phyloP scores from a whole-genome alignment of 2,113 vertebrate species.

The Pogonocichla stellata region DNA sequence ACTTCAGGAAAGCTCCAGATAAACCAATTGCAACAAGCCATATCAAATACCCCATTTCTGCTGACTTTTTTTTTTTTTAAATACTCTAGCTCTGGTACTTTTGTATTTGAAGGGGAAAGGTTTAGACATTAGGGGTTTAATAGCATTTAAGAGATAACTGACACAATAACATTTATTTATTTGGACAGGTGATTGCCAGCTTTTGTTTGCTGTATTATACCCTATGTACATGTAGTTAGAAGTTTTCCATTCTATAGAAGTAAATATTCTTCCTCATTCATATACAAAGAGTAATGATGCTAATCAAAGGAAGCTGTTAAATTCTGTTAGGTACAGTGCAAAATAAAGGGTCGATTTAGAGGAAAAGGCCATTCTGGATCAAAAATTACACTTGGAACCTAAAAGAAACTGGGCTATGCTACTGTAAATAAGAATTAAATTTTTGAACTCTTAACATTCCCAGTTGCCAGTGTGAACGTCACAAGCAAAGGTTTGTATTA shows the following conservation, averaged over 20 bases:
- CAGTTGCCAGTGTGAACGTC: neutral
- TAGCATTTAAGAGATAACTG: neutral
- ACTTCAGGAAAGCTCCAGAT: constrained; percentile 65
- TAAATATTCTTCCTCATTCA: neutral
- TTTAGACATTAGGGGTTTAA: neutral
- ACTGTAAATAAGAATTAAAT: neutral
- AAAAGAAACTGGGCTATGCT: neutral
- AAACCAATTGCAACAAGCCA: neutral
- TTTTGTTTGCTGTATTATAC: neutral
- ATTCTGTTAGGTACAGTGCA: neutral
- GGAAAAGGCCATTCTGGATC: neutral
- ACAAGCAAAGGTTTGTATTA: neutral
- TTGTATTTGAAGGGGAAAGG: constrained; percentile 39
- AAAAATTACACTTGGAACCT: neutral
- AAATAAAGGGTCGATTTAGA: neutral
- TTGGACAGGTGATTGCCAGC: neutral
- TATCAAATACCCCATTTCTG: constrained; percentile 47
- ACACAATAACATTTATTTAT: neutral
- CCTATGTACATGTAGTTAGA: neutral
- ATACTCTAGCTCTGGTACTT: neutral
- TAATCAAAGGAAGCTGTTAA: neutral
- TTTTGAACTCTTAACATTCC: neutral
- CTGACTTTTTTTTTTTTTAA: constrained; percentile 4
- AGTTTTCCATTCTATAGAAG: neutral
- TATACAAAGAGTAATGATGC: neutral